Base-by-base conservation (phyloP, 2,113 vertebrate species). In the Fulica atra region DNA sequence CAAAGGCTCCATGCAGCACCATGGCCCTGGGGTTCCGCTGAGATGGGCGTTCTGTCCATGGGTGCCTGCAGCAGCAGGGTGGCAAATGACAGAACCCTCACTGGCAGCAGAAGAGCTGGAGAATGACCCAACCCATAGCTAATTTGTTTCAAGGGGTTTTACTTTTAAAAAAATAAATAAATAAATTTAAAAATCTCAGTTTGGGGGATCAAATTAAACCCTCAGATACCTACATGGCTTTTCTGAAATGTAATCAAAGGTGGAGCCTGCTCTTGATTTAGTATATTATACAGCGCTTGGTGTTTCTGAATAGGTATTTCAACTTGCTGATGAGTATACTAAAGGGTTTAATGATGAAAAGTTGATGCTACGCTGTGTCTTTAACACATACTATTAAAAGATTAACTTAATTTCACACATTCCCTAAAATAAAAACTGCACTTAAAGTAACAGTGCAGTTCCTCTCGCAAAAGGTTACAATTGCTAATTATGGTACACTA, bases 261-360 rank as follows among this genome's bases (percentile, higher is more conserved):
- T 54, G n/a, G 16, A 77, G 9, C 35, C 51, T 92, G 26, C 36
- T 85, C 51, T 61, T 88, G 21, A 69, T 38, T 77, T 46, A 61
- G 59, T n/a, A 16, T 20, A 50, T 89, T 50, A 66, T 51, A 54
- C n/a, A 82, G 66, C 33, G 5, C 16, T 91, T 70, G 36, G 24
- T 68, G 35, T 61, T 89, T 89, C 70, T 85, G 83, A 95, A 79
- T 18, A 86, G 70, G 44, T 90, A 42, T 91, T 91, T 87, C 59
- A 87, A 11, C 44, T 95, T 72, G 38, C 78, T 85, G 57, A 87
- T 85, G 71, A 86, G n/a, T 61, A 38, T 20, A 36, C n/a, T 53
- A 69, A 89, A 87, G 40, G 10, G 11, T 64, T 92, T 76, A 85
- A 29, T 33, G 40, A 72, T 57, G 38, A 70, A 59, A 89, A 66